A percentile compares a stretch with the other conserved stretches of the same genome.
Conservation (phyloP, 1,140 invertebrate species). For the Drosophila seguyi region DNA sequence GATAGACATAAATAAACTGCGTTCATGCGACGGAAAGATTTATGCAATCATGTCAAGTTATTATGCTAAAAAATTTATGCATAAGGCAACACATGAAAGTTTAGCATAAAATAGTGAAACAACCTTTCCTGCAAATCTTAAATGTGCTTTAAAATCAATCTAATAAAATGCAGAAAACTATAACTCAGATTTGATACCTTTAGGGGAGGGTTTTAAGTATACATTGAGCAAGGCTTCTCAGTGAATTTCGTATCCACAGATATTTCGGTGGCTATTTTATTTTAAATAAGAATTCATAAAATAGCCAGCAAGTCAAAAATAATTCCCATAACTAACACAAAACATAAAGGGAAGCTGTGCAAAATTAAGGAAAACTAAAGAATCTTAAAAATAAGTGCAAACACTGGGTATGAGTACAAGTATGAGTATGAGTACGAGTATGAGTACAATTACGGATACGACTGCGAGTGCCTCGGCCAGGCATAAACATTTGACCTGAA, state of each 20-base stretch:
- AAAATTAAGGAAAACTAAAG: not conserved
- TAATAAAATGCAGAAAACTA: not conserved
- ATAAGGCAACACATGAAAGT: not conserved
- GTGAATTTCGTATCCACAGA: too few species aligned
- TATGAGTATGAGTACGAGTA: not conserved
- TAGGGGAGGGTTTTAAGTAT: too few species aligned
- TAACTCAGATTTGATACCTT: not conserved
- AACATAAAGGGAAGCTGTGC: not conserved
- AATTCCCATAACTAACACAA: constrained; percentile 10
- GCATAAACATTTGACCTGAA: constrained; percentile 59
- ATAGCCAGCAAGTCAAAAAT: not conserved
- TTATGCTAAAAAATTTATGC: too few species aligned
- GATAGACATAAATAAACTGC: too few species aligned
- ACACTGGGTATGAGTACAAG: not conserved
- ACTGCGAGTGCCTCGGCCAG: constrained; percentile 26
- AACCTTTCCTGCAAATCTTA: too few species aligned
- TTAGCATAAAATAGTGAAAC: not conserved
- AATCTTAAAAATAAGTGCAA: constrained; percentile 32
- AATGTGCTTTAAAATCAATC: not conserved
- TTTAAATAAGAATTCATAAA: not conserved
- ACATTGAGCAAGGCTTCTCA: too few species aligned
- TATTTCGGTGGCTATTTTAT: too few species aligned
- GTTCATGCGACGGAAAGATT: not conserved
- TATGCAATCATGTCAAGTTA: constrained; percentile 1
- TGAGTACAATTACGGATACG: constrained; percentile 16